Percentiles rank a stretch among this genome's conserved stretches.
Evolutionary conservation across 2,888 invertebrate genomes (phyloP).

Genomic region (Pecten maximus): DNA sequence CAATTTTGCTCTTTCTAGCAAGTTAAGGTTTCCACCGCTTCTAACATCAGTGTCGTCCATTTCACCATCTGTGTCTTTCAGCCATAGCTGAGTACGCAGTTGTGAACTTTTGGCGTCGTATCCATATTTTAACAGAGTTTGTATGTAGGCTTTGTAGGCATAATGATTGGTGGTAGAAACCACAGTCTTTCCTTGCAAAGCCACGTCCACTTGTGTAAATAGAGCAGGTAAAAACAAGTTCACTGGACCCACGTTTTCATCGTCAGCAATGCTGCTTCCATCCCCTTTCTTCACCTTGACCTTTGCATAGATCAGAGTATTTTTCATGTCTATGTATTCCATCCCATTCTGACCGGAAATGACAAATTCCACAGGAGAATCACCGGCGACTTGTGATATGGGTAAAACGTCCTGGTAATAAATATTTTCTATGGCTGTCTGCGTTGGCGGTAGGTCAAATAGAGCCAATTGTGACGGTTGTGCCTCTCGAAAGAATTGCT

Average conservation of each 20-base stretch:
- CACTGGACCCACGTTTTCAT: conserved; percentile 40
- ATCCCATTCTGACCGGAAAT: conserved; percentile 53
- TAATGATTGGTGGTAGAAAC: conserved; percentile 57
- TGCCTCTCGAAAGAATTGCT: conserved; percentile 45
- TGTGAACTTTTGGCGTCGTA: conserved; percentile 49
- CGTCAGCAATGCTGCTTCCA: conserved; percentile 38
- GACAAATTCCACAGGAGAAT: conserved; percentile 53
- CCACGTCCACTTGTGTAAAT: conserved; percentile 38
- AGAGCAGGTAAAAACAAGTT: conserved; percentile 40
- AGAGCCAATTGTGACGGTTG: conserved; percentile 47
- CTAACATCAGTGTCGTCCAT: conserved; percentile 50
- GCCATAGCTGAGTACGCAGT: conserved; percentile 54
- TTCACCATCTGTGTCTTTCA: conserved; percentile 51
- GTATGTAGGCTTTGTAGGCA: conserved; percentile 58
- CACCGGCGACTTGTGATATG: conserved; percentile 47
- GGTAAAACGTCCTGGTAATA: conserved; percentile 54
- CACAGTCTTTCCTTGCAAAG: conserved; percentile 51
- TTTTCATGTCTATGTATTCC: conserved; percentile 55
- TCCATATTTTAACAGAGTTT: conserved; percentile 54
- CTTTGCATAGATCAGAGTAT: conserved; percentile 43
- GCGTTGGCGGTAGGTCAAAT: conserved; percentile 53
- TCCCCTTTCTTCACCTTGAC: conserved; percentile 49
- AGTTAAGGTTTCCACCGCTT: conserved; percentile 46
- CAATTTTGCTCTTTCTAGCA: conserved; percentile 48
- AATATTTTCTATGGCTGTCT: conserved; percentile 52